Evolutionary conservation across 2,797 vertebrate species (phyloP).

Genomic region (Molossus molossus): DNA sequence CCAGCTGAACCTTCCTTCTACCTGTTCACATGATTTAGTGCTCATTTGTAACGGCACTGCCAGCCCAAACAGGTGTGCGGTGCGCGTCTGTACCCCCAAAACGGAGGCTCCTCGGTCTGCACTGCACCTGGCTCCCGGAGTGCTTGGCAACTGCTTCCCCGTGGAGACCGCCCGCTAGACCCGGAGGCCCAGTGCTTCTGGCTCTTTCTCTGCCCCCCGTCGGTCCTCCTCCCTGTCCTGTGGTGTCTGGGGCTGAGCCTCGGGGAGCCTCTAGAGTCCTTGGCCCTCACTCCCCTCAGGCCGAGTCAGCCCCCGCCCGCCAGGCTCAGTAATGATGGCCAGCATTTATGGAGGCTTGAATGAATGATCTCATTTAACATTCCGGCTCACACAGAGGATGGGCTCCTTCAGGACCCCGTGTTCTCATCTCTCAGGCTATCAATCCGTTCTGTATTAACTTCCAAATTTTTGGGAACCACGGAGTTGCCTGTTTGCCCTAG

Average conservation of each 20-base stretch:
- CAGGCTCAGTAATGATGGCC: not conserved
- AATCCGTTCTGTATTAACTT: not conserved
- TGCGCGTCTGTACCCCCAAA: too few relatives aligned
- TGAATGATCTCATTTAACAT: not conserved
- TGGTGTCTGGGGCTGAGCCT: too few relatives aligned
- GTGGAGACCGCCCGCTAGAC: not conserved
- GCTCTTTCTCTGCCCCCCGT: not conserved
- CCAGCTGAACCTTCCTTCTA: not conserved
- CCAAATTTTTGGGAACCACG: not conserved
- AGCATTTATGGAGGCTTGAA: not conserved
- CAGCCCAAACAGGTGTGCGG: too few relatives aligned
- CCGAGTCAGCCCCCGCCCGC: not conserved
- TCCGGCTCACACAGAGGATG: not conserved
- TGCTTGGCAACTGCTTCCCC: not conserved
- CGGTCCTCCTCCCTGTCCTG: too few relatives aligned
- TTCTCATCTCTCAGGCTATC: not conserved
- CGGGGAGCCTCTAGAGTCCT: not conserved
- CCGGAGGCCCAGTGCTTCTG: not conserved
- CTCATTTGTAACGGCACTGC: not conserved
- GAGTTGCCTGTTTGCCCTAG: not conserved
- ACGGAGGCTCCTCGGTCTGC: not conserved
- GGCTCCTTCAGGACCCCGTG: not conserved
- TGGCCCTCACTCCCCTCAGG: not conserved
- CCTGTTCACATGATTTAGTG: not conserved
- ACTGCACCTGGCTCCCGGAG: not conserved